Evolutionary conservation across 2,113 vertebrate species (phyloP).

Genomic region (Columba janthina): DNA sequence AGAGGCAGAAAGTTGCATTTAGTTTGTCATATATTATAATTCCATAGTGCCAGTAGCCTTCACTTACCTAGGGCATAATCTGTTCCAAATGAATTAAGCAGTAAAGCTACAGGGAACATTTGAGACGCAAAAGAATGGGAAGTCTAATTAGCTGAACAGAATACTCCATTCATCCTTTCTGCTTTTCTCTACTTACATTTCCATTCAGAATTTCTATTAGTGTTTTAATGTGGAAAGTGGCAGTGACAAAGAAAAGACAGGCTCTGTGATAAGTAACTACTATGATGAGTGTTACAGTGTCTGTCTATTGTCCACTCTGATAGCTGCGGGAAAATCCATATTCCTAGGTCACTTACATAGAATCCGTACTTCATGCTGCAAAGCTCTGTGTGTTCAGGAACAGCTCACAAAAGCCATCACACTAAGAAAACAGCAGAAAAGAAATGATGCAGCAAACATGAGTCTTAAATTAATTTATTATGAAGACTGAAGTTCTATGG

Average conservation of each 20-base stretch:
- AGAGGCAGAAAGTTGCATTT: neutral
- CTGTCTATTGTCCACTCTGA: neutral
- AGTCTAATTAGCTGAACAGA: neutral
- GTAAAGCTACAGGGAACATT: neutral
- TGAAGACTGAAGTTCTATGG: neutral
- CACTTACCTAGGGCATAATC: neutral
- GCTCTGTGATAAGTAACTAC: neutral
- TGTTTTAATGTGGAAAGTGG: neutral
- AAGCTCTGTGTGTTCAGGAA: neutral
- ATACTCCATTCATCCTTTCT: neutral
- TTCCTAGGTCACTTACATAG: neutral
- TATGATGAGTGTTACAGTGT: neutral
- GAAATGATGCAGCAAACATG: fast-evolving
- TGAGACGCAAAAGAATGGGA: neutral
- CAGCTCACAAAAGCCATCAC: neutral
- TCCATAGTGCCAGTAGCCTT: neutral
- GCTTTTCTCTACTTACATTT: neutral
- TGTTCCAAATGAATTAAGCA: neutral
- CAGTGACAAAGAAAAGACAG: neutral
- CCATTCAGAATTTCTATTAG: neutral
- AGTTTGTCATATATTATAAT: neutral
- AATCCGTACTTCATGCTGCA: neutral
- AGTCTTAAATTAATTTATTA: neutral
- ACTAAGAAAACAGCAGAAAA: neutral
- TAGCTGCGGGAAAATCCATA: neutral